These are phyloP conservation scores for Drosophila robusta DNA, from an alignment of 2,888 invertebrate genomes.

Conservation along the genomic window DNA sequence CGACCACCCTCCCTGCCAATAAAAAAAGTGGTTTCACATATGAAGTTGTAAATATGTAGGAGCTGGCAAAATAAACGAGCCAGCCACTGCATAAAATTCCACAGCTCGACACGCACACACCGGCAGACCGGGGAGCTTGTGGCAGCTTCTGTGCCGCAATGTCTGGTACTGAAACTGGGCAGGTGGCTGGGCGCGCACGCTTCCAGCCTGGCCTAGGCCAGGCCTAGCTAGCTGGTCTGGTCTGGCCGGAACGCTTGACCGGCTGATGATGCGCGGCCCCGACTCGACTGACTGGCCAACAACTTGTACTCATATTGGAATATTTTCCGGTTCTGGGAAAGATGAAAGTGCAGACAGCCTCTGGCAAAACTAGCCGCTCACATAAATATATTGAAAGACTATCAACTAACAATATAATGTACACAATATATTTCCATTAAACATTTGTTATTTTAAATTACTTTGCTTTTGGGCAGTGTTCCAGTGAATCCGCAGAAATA, in stretches of 20 bases:
- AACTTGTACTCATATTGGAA: constrained; percentile 41
- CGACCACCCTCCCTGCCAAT: constrained; percentile 72
- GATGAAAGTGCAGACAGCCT: constrained; percentile 51
- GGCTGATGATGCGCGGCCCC: constrained; percentile 50
- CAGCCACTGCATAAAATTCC: constrained; percentile 77
- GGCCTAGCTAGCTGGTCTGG: constrained; percentile 16
- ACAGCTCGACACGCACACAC: constrained; percentile 69
- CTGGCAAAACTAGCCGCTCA: constrained; percentile 14
- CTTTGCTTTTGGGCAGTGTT: constrained; percentile 38
- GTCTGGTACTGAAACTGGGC: constrained; percentile 58
- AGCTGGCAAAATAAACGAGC: constrained; percentile 66
- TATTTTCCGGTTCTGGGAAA: constrained; percentile 53
- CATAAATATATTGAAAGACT: constrained; percentile 20
- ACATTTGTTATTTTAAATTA: constrained; percentile 32
- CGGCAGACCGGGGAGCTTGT: constrained; percentile 30
- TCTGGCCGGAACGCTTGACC: constrained; percentile 66
- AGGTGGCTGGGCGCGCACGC: constrained; percentile 62
- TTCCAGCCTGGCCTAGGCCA: constrained; percentile 29
- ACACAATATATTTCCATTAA: not conserved
- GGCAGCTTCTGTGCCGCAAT: constrained; percentile 72
- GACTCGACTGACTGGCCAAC: constrained; percentile 70
- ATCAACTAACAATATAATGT: constrained; percentile 6
- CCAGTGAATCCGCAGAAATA: constrained; percentile 25
- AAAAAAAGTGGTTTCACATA: constrained; percentile 59
- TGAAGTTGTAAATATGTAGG: constrained; percentile 73